phyloP scores from a whole-genome alignment of 2,797 vertebrate genomes.

The Cryptoblepharus egeriae region DNA sequence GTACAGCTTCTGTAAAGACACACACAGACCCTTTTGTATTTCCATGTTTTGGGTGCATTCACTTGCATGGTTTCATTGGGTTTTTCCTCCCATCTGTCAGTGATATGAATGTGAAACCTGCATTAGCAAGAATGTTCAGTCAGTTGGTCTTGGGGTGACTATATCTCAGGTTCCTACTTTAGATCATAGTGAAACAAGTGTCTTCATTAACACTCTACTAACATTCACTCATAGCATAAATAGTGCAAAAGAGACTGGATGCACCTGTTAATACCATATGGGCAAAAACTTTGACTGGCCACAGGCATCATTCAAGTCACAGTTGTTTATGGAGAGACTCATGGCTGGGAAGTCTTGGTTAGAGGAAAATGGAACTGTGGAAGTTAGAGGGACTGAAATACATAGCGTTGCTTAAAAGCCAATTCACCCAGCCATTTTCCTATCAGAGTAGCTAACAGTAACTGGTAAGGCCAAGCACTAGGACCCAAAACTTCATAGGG shows the following conservation, averaged over 20 bases:
- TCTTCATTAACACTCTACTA: no score
- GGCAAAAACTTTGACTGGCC: neutral
- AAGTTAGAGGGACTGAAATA: neutral
- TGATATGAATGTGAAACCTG: neutral
- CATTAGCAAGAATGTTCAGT: neutral
- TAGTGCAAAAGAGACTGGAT: neutral
- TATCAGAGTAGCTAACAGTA: neutral
- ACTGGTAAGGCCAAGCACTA: neutral
- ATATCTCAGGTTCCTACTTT: no score
- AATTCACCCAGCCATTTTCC: neutral
- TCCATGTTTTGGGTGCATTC: neutral
- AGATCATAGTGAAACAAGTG: no score
- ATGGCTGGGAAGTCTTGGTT: neutral
- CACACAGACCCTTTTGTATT: neutral
- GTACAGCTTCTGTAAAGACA: neutral
- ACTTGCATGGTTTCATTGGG: neutral
- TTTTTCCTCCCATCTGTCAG: neutral
- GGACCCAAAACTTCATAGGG: neutral
- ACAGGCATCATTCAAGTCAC: neutral
- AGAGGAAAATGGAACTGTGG: neutral
- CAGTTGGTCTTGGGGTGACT: neutral
- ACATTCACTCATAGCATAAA: neutral
- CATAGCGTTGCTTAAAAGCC: neutral
- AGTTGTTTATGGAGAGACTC: neutral
- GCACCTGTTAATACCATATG: neutral